Conservation (phyloP, 1,140 invertebrate species). For the Euwallacea similis region DNA sequence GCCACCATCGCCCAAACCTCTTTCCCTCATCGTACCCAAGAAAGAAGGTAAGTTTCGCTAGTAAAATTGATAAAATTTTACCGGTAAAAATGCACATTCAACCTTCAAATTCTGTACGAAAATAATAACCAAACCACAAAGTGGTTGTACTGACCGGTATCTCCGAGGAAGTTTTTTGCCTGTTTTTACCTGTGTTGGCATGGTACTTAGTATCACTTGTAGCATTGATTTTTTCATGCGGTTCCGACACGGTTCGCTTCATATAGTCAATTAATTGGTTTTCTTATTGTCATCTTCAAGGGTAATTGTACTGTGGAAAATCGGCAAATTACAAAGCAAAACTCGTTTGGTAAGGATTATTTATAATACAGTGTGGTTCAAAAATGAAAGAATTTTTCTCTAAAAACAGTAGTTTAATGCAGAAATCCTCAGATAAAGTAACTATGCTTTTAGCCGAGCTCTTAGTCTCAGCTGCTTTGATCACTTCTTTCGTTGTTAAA, state of each 20-base stretch:
- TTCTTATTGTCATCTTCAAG: conserved; percentile 23
- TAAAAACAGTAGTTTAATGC: too few species aligned
- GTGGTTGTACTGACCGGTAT: conserved; percentile 15
- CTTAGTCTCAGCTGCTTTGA: too few species aligned
- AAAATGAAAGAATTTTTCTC: too few species aligned
- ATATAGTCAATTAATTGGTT: not conserved
- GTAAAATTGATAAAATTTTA: conserved; percentile 8
- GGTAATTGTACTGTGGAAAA: conserved; percentile 12
- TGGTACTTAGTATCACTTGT: conserved; percentile 1
- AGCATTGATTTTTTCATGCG: conserved; percentile 17
- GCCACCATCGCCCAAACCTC: conserved; percentile 56
- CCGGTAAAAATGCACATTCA: conserved; percentile 19
- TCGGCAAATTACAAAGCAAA: not conserved
- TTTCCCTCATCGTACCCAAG: conserved; percentile 62
- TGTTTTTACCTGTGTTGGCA: conserved; percentile 9
- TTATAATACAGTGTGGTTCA: too few species aligned
- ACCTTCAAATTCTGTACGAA: conserved; percentile 10
- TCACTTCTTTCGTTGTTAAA: too few species aligned
- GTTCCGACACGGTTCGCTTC: conserved; percentile 3
- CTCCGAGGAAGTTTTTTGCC: conserved; percentile 25
- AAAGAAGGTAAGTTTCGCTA: conserved; percentile 51
- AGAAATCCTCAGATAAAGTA: too few species aligned
- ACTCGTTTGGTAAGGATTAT: too few species aligned
- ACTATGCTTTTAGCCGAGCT: too few species aligned
- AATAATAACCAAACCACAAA: conserved; percentile 25